phyloP scores from a whole-genome alignment of 1,140 invertebrate genomes.

The Drosophila lowei region DNA sequence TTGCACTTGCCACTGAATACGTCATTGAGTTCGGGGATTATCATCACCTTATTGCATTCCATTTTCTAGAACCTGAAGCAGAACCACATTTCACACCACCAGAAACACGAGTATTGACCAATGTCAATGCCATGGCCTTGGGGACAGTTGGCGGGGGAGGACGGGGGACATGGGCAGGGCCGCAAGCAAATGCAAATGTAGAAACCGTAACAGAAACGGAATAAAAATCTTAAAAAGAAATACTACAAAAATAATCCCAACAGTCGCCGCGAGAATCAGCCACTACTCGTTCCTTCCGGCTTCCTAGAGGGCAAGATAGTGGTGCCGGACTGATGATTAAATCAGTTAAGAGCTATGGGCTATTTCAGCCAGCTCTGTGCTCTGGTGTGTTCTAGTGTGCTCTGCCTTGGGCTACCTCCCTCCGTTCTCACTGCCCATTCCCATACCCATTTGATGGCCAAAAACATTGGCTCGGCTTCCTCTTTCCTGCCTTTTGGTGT shows the following conservation, averaged over 20 bases:
- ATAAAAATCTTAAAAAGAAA: constrained; percentile 52
- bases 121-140: constrained; percentile 65
- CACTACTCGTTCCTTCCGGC: constrained; percentile 33
- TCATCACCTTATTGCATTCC: constrained; percentile 28
- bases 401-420: constrained; percentile 2
- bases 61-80: constrained; percentile 16
- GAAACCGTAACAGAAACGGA: constrained; percentile 31
- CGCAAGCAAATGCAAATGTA: constrained; percentile 14
- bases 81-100: constrained; percentile 10
- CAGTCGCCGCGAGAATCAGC: constrained; percentile 36
- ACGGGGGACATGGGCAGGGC: background rate
- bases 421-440: constrained; percentile 3
- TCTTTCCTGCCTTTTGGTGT: constrained; percentile 33
- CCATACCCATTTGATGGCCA: background rate
- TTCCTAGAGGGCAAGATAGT: background rate
- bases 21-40: constrained; percentile 44
- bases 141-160: constrained; percentile 1
- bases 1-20: constrained; percentile 29
- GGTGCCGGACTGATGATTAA: constrained; percentile 46
- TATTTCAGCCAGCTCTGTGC: constrained; percentile 21
- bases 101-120: constrained; percentile 38
- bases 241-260: constrained; percentile 64
- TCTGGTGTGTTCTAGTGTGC: background rate
- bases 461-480: constrained; percentile 12
- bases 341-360: constrained; percentile 67